A percentile compares a stretch with the other conserved stretches of the same genome.
These are phyloP conservation scores for Craterocephalus amniculus DNA, from an alignment of 2,797 vertebrate species.

Conservation along the genomic window DNA sequence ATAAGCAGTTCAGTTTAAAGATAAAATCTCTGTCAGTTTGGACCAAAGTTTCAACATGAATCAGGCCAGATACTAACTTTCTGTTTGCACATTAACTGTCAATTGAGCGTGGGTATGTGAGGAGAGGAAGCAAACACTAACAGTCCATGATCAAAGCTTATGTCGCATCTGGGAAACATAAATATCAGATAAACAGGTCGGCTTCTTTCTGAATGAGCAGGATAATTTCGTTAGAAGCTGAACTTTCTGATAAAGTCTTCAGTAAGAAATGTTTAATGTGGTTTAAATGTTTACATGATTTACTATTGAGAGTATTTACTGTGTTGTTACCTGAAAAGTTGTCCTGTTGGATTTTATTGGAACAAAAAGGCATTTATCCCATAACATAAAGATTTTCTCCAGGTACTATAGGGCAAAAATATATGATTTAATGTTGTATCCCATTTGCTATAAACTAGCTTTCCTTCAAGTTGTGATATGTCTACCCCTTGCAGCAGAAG, in stretches of 20 bases:
- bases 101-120: background rate
- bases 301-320: background rate
- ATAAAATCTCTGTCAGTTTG: background rate
- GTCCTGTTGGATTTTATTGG: background rate
- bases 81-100: background rate
- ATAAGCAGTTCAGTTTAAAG: conserved; percentile 4
- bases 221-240: too few relatives aligned
- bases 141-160: background rate
- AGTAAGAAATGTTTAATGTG: too few relatives aligned
- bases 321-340: background rate
- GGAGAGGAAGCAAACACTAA: background rate
- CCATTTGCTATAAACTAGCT: background rate
- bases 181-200: background rate
- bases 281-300: too few relatives aligned
- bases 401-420: background rate
- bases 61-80: conserved; percentile 14
- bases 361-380: background rate
- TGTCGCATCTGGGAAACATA: conserved; percentile 24
- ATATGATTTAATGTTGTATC: background rate
- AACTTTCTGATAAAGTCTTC: too few relatives aligned
- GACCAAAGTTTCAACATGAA: background rate
- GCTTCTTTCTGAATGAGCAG: background rate
- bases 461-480: background rate
- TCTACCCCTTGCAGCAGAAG: background rate
- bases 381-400: background rate